Conservation (phyloP, 2,797 vertebrate species). For the Phylloscopus collybita region DNA sequence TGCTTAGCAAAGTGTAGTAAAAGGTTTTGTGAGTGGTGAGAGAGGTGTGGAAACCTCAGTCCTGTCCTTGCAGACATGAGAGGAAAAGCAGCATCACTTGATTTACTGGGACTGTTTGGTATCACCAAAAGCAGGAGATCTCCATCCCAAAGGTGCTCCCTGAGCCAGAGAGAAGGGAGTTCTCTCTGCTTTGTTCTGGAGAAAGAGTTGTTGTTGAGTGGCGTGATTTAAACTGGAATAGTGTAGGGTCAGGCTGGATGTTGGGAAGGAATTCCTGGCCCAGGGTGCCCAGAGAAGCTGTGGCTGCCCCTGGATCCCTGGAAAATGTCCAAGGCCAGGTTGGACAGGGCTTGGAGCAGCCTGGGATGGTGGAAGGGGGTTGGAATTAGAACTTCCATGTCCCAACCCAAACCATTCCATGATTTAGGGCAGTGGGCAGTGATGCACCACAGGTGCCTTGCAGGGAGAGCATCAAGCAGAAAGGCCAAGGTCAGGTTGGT, state of each 20-base stretch:
- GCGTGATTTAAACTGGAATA: rapidly evolving
- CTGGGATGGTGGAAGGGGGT: rapidly evolving
- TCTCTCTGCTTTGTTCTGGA: not conserved
- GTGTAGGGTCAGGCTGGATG: not conserved
- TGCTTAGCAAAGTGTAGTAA: not conserved
- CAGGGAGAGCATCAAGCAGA: not conserved
- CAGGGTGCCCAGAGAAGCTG: not conserved
- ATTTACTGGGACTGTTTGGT: rapidly evolving
- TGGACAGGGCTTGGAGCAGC: not conserved
- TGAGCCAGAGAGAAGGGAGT: not conserved
- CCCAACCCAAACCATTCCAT: not conserved
- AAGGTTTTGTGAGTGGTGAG: not conserved
- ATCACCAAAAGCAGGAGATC: not conserved
- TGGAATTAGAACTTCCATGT: not conserved
- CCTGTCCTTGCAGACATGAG: not conserved
- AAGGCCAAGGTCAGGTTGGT: not conserved
- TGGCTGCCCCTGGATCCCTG: not conserved
- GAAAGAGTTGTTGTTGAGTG: rapidly evolving
- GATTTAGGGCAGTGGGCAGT: not conserved
- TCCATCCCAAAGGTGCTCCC: not conserved
- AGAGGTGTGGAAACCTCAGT: not conserved
- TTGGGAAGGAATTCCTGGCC: not conserved
- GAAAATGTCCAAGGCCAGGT: rapidly evolving
- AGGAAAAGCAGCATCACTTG: not conserved
- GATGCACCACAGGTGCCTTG: not conserved